Evolutionary conservation across 2,888 invertebrate genomes (phyloP).

Genomic region (Brachynemurus nebulosus): DNA sequence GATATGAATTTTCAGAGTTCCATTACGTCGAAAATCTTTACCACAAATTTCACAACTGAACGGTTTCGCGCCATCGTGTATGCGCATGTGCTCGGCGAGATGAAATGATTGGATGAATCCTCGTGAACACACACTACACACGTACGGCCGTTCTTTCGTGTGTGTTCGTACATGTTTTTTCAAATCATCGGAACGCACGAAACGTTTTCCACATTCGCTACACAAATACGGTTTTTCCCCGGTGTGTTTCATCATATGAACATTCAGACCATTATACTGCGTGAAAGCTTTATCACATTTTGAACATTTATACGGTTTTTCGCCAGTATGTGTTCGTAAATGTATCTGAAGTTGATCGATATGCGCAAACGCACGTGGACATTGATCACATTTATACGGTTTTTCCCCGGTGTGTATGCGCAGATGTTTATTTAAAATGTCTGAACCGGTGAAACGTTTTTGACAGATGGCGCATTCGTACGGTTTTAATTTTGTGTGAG

Average conservation of each 20-base stretch:
- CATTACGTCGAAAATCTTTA: not conserved
- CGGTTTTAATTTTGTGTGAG: slow-evolving; percentile 17
- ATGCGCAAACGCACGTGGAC: slow-evolving; percentile 15
- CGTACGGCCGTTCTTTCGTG: slow-evolving; percentile 23
- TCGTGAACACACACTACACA: slow-evolving; percentile 21
- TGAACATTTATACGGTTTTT: slow-evolving; percentile 23
- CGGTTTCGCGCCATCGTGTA: slow-evolving; percentile 17
- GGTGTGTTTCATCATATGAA: slow-evolving; percentile 25
- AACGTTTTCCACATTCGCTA: slow-evolving; percentile 23
- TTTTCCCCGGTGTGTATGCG: slow-evolving; percentile 17
- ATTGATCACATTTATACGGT: slow-evolving; percentile 9
- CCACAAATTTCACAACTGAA: not conserved
- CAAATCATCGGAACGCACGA: slow-evolving; percentile 23
- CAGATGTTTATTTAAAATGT: slow-evolving; percentile 18
- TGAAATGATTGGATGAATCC: slow-evolving; percentile 20
- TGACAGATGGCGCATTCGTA: slow-evolving; percentile 16
- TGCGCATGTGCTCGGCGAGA: slow-evolving; percentile 18
- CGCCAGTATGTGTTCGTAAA: slow-evolving; percentile 19
- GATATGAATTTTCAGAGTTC: not conserved
- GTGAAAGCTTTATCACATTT: slow-evolving; percentile 25
- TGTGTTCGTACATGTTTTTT: slow-evolving; percentile 23
- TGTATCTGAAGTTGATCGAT: slow-evolving; percentile 20
- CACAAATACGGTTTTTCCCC: slow-evolving; percentile 24
- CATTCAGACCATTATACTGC: slow-evolving; percentile 24
- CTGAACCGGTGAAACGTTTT: slow-evolving; percentile 18